Evolutionary conservation across 2,797 vertebrate genomes (phyloP).

Genomic region (Dallia pectoralis): DNA sequence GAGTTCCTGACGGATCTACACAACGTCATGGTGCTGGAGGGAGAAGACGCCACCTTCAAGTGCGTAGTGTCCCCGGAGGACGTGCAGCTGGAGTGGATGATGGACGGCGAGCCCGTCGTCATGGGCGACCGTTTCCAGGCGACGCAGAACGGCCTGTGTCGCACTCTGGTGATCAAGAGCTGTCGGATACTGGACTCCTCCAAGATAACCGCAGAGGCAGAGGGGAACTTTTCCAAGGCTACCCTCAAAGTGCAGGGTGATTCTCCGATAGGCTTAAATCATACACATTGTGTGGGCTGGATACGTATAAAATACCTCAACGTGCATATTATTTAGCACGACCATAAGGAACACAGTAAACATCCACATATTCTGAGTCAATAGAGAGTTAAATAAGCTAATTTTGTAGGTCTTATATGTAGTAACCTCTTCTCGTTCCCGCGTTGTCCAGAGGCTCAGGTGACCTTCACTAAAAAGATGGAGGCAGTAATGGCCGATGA

Average conservation of each 20-base stretch:
- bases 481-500: slow-evolving; percentile 82
- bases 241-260: slow-evolving; percentile 83
- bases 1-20: slow-evolving; percentile 89
- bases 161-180: slow-evolving; percentile 74
- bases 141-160: slow-evolving; percentile 79
- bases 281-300: not conserved
- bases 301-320: not conserved
- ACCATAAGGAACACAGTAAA: not conserved
- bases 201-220: slow-evolving; percentile 80
- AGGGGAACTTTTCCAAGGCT: slow-evolving; percentile 78
- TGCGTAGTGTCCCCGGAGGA: slow-evolving; percentile 87
- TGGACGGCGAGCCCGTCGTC: slow-evolving; percentile 70
- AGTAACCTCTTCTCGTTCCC: not conserved
- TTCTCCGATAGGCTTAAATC: not conserved
- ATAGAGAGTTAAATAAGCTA: not conserved
- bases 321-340: not conserved
- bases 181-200: slow-evolving; percentile 80
- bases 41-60: slow-evolving; percentile 75
- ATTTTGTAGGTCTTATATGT: too few species aligned
- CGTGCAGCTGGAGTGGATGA: slow-evolving; percentile 79
- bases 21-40: slow-evolving; percentile 82
- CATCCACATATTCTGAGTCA: not conserved
- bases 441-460: slow-evolving; percentile 84
- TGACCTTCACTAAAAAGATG: slow-evolving; percentile 84
- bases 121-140: slow-evolving; percentile 68